A percentile compares a stretch with the other conserved stretches of the same genome.
These are phyloP conservation scores for Orthosia cruda DNA, from an alignment of 2,888 invertebrate genomes.

Conservation along the genomic window DNA sequence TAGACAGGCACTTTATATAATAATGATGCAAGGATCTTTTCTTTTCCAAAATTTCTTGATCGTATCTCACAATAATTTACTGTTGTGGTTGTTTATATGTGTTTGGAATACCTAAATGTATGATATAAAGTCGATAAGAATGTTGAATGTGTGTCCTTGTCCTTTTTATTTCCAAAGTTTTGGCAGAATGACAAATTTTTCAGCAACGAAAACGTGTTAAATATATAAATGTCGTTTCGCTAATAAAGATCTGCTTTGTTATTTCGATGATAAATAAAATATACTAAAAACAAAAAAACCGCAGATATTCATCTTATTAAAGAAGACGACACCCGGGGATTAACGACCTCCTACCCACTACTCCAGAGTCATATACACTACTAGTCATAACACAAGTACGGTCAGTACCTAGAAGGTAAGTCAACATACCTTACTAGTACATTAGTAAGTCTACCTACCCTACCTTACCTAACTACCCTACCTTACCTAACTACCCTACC, in stretches of 20 bases:
- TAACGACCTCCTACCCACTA: no score
- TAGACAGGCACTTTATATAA: background rate
- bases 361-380: no score
- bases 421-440: no score
- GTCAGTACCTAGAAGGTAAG: no score
- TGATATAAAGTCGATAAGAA: no score
- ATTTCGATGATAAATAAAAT: background rate
- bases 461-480: no score
- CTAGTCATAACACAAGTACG: no score
- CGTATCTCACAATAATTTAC: background rate
- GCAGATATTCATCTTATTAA: no score
- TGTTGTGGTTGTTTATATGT: slow-evolving; percentile 7
- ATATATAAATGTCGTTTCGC: background rate
- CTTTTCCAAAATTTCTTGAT: background rate
- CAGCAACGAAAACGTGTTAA: background rate
- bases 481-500: no score
- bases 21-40: background rate
- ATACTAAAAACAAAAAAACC: no score
- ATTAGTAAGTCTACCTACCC: no score
- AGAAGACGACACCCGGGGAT: no score
- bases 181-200: slow-evolving; percentile 34
- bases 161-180: slow-evolving; percentile 10
- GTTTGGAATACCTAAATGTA: slow-evolving; percentile 10
- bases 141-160: slow-evolving; percentile 2
- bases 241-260: background rate